Evolutionary conservation across 2,888 invertebrate species (phyloP), one percentile per base, ranked within the genome.

Genomic region (Caenorhabditis sp.): DNA sequence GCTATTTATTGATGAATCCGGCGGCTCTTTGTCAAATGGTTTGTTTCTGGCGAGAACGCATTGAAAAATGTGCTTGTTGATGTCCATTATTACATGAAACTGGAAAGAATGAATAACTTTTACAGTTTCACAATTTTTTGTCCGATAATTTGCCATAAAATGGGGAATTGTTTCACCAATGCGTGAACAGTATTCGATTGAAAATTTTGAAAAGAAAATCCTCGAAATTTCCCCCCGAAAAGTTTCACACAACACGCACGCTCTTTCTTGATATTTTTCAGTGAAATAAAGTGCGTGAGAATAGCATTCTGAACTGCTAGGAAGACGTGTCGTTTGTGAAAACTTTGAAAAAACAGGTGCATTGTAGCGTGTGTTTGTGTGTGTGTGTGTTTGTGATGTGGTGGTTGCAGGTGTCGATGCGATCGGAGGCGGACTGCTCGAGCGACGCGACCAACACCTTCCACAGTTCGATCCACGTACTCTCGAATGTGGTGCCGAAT

Each of bases 381-480:
- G 6, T 24, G 7, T 41, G 11, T 17, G 15, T 17, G 35, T 37
- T 26, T 9, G 27, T 59, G n/a, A n/a, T n/a, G n/a, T n/a, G n/a
- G n/a, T n/a, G n/a, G n/a, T 55, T 58, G 24, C 41, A 76, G 76
- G 59, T 63, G 15, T 63, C 76, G 32, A 76, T 76, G 70, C 26
- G 70, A 46, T 63, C 70, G 9, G 74, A 73, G 7, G 22, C 35
- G 0, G 66, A 63, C 24, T 75, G 50, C 55, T 65, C 52, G 9
- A 39, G n/a, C 24, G 75, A 68, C 45, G 26, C 63, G n/a, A 70
- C 76, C 8, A 63, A 62, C 58, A 76, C 63, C 11, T 65, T 75
- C 20, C 61, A 53, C 55, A 68, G 58, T 30, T n/a, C n/a, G n/a
- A n/a, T n/a, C n/a, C n/a, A n/a, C n/a, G n/a, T n/a, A n/a, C n/a